Evolutionary conservation across 2,888 invertebrate genomes (phyloP), one percentile per base, ranked within the genome.

Genomic region (Leistus spinibarbis): DNA sequence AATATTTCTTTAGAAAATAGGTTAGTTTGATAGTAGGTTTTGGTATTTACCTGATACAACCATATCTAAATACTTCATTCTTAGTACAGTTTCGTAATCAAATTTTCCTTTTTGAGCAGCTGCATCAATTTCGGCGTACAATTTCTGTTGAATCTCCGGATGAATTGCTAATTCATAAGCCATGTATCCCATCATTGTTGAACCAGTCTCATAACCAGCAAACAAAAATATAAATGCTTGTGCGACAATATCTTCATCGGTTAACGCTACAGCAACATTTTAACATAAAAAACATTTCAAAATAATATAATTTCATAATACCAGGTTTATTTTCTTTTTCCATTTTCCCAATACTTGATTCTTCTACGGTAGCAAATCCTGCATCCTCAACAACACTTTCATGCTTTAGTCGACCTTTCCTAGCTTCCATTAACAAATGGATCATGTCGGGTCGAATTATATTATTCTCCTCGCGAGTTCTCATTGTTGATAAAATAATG

Each of bases 11-110:
- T n/a, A n/a, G n/a, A n/a, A n/a, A n/a, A n/a, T n/a, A n/a, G n/a
- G n/a, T n/a, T n/a, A n/a, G 9, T 57, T 63, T 68, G 0, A n/a
- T n/a, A 56, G n/a, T n/a, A n/a, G n/a, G n/a, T n/a, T n/a, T n/a
- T n/a, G n/a, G 40, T 3, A 60, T 19, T 76, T 78, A 85, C 86
- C 85, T 77, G 85, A 84, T 1, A 88, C 79, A 0, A 89, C 87
- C 84, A 88, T 89, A 67, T 89, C 88, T 80, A 90, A 78, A 78
- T 88, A 89, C 60, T 86, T 85, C 82, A 90, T 87, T 22, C 84
- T 85, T 2, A 85, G 83, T 0, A 87, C 79, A 0, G 82, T 84
- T 1, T 86, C 86, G 77, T 88, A 88, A 0, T 84, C 85, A 1
- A 84, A 77, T 10, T 83, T 79, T 2, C 84, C 86, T 13, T 76